Percentiles rank a stretch among this genome's conserved stretches.
Conservation (phyloP, 2,888 invertebrate genomes). For the Gnatocerus cornutus region DNA sequence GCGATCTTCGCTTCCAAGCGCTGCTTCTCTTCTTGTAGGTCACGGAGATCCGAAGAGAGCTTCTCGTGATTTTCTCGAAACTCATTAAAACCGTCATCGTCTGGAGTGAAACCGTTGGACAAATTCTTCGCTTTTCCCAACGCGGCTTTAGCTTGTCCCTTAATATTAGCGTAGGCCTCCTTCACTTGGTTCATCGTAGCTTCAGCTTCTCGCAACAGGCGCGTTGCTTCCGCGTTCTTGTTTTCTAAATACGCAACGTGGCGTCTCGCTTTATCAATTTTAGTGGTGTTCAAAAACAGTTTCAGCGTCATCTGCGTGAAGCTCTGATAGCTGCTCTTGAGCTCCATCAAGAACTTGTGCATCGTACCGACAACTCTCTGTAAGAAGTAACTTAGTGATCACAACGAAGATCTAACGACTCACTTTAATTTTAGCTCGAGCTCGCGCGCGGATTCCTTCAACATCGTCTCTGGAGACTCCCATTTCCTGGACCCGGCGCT, state of each 20-base stretch:
- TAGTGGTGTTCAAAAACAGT: slow-evolving; percentile 53
- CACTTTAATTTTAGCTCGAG: slow-evolving; percentile 60
- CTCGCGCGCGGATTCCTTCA: slow-evolving; percentile 63
- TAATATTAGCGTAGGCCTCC: slow-evolving; percentile 61
- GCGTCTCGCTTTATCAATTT: slow-evolving; percentile 59
- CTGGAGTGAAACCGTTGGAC: slow-evolving; percentile 75
- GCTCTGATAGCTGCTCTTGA: slow-evolving; percentile 53
- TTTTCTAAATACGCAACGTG: slow-evolving; percentile 64
- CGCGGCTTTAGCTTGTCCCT: slow-evolving; percentile 72
- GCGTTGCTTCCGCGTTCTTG: slow-evolving; percentile 63
- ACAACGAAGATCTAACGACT: slow-evolving; percentile 31
- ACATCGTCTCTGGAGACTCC: slow-evolving; percentile 53
- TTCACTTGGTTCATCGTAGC: slow-evolving; percentile 64
- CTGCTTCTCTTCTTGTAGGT: slow-evolving; percentile 74
- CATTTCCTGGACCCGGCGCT: slow-evolving; percentile 56
- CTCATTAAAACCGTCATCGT: slow-evolving; percentile 74
- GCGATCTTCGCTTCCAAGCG: slow-evolving; percentile 78
- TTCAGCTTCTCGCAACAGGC: slow-evolving; percentile 64
- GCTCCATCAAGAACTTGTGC: slow-evolving; percentile 55
- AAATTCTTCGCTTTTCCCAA: slow-evolving; percentile 73
- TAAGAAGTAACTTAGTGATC: slow-evolving; percentile 31
- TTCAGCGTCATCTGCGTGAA: slow-evolving; percentile 42
- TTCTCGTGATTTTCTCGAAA: slow-evolving; percentile 72
- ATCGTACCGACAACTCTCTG: slow-evolving; percentile 53
- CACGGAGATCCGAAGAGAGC: slow-evolving; percentile 73